These are phyloP conservation scores for Drosophila kurseongensis DNA, from an alignment of 1,140 invertebrate species.

Conservation along the genomic window DNA sequence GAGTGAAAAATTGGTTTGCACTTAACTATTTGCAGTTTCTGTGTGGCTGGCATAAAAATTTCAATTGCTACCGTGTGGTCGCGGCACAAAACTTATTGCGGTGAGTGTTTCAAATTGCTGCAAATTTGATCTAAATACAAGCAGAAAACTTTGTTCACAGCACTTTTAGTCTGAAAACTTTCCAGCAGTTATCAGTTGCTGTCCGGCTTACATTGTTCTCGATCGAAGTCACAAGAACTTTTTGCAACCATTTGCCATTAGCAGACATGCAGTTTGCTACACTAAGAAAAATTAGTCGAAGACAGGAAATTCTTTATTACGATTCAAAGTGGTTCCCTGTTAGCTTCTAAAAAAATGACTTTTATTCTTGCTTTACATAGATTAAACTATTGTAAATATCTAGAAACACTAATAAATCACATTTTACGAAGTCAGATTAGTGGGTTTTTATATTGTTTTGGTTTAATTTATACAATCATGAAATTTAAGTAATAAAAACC, in stretches of 20 bases:
- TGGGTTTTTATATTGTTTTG: no score
- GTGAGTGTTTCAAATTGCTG: constrained; percentile 50
- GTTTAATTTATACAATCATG: no score
- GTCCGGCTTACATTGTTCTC: constrained; percentile 25
- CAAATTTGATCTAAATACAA: constrained; percentile 54
- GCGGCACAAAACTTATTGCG: constrained; percentile 42
- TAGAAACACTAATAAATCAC: no score
- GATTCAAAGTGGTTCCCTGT: no score
- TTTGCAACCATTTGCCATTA: constrained; percentile 57
- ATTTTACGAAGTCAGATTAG: no score
- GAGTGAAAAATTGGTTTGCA: background rate
- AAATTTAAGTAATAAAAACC: no score
- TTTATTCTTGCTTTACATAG: no score
- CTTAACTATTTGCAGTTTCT: constrained; percentile 11
- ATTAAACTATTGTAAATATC: no score
- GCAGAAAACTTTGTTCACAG: constrained; percentile 45
- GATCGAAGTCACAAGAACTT: constrained; percentile 26
- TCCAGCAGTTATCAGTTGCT: constrained; percentile 49
- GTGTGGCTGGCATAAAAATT: constrained; percentile 2
- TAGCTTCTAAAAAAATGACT: no score
- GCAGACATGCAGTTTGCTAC: constrained; percentile 18
- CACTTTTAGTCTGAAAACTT: constrained; percentile 48
- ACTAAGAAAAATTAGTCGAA: constrained; percentile 8
- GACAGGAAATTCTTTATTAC: no score
- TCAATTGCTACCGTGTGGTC: background rate